Base-by-base conservation (phyloP, 1,140 invertebrate species). In the Atta colombica region DNA sequence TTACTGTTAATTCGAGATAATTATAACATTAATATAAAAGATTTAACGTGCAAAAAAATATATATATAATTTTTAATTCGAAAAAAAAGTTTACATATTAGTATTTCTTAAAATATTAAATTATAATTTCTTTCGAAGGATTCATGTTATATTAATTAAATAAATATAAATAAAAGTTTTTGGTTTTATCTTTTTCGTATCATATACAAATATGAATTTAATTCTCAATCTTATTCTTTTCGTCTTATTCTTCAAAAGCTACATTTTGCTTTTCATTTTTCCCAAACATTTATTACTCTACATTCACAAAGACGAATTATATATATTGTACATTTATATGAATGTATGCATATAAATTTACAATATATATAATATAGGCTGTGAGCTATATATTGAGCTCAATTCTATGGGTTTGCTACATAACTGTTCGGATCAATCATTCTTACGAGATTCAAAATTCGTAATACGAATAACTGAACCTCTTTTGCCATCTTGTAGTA, bases 401-500 rank as follows among this genome's bases (percentile, higher is more conserved):
- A 16, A 58, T n/a, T 25, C 10, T 21, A n/a, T 21, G 3, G 3
- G 1, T 25, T 4, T 2, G n/a, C 3, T 25, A 61, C 28, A 61
- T 28, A 12, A 61, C 4, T 25, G 12, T 58, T n/a, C 10, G 21
- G 58, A 28, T 63, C 60, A 28, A 12, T 5, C 14, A 2, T 63
- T 1, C 25, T 5, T 63, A 21, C 10, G 1, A 1, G 5, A 61
- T 61, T 61, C 10, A 3, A 10, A 6, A 14, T 55, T 58, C 1
- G 31, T 21, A 45, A 45, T 45, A 66, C 3, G 21, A 61, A 61
- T 21, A 60, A 60, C n/a, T 39, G 35, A 39, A 60, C 21, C 6
- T 16, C 31, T 61, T 25, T 60, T 25, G 74, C 55, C 74, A 77
- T 77, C 74, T 77, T 25, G 74, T 18, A 25, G 21, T 77, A 28